Evolutionary conservation across 2,113 vertebrate species (phyloP), one percentile per base, ranked within the genome.

Genomic region (Neodon shergylaensis): DNA sequence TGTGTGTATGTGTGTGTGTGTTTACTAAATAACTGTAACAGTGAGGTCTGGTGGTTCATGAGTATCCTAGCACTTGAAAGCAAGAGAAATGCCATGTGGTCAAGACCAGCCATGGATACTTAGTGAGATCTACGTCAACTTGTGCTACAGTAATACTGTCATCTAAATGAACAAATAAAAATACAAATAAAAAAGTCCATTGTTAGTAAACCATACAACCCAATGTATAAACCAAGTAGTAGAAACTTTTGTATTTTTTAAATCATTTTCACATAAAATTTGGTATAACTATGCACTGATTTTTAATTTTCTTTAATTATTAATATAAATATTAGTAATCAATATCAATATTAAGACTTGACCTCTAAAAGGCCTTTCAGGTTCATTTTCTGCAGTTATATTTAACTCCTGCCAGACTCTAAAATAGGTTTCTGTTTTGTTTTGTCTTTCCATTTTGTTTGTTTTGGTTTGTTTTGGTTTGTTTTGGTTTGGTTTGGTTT

Each of bases 261-360:
- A 90, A 47, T 66, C 92, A 66, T 84, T 91, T 81, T 95, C 65
- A 88, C 11, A 22, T 87, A 87, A 66, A 39, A 88, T 63, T 12
- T 68, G 52, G 17, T 44, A 28, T 28, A 54, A 39, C 28, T 78
- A 21, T 79, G 33, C 13, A 21, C 28, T 42, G 54, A 78, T 84
- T 89, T 78, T 3, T 22, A 72, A 19, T 68, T 84, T 52, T 61
- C 22, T 36, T 61, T 90, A 65, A 78, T 39, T 73, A 39, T 73
- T 73, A 73, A 39, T 22, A 39, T 39, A 10, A n/a, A 72, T 33
- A n/a, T n/a, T 72, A 72, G 7, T 72, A 72, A 72, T 39, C 36
- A 22, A 9, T 72, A 39, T 72, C 70, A 76, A 54, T 58, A 90
- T 44, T 39, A 73, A 13, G 16, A 84, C 39, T 7, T 44, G 10